Conservation (phyloP, 2,888 invertebrate species). For the Ferrisia virgata region DNA sequence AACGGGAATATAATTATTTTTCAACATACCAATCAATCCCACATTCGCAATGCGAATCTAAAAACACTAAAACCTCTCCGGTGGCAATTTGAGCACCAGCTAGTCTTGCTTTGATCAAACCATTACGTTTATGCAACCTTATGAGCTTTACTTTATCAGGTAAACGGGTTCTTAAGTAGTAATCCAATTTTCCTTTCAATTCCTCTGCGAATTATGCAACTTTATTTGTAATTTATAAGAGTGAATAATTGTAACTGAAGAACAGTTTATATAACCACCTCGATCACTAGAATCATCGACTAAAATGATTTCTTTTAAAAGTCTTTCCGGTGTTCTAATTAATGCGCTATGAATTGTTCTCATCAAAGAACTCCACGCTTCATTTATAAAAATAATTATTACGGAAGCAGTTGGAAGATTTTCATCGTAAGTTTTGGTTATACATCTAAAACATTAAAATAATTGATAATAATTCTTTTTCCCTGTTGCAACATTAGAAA, state of each 20-base stretch:
- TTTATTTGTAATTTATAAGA: background rate
- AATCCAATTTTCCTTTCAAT: conserved; percentile 70
- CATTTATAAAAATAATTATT: conserved; percentile 85
- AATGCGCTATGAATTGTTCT: conserved; percentile 88
- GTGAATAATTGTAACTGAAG: background rate
- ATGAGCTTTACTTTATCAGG: conserved; percentile 70
- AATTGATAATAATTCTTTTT: conserved; percentile 14
- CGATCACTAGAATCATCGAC: conserved; percentile 90
- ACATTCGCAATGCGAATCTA: conserved; percentile 90
- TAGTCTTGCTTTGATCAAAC: conserved; percentile 84
- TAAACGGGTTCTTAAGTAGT: conserved; percentile 73
- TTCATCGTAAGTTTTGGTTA: conserved; percentile 61
- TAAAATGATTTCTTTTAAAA: conserved; percentile 86
- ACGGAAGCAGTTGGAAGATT: conserved; percentile 69
- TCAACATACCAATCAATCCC: conserved; percentile 65
- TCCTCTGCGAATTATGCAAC: conserved; percentile 53
- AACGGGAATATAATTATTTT: background rate
- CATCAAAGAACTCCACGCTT: conserved; percentile 79
- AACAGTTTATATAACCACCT: conserved; percentile 54
- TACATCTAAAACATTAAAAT: conserved; percentile 57
- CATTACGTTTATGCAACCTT: conserved; percentile 71
- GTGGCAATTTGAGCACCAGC: conserved; percentile 79
- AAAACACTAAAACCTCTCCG: conserved; percentile 78
- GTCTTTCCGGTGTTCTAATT: conserved; percentile 65
- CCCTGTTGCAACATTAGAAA: background rate